Evolutionary conservation across 2,888 invertebrate genomes (phyloP).

Genomic region (Acanthosepion esculentum): DNA sequence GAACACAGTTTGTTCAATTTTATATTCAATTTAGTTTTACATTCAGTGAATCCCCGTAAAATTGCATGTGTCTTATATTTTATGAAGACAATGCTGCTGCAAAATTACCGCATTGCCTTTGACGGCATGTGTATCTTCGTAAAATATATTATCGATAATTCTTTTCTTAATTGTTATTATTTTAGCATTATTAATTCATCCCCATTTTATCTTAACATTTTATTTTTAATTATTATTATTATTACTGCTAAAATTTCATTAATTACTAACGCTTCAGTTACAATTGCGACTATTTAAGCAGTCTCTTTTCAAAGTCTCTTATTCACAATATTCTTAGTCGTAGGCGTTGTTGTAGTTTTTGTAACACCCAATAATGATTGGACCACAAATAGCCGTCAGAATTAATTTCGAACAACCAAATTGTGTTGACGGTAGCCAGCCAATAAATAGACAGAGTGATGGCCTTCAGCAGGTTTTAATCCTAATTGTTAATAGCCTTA

Average conservation of each 20-base stretch:
- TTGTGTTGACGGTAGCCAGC: not conserved
- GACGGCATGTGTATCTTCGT: too few species aligned
- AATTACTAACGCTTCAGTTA: not conserved
- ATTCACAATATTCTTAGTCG: not conserved
- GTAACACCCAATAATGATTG: not conserved
- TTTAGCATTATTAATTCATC: too few species aligned
- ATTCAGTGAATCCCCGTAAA: too few species aligned
- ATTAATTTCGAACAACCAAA: not conserved
- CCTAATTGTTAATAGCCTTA: conserved; percentile 33
- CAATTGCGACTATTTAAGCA: not conserved
- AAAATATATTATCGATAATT: too few species aligned
- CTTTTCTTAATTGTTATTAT: too few species aligned
- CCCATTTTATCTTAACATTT: too few species aligned
- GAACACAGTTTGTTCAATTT: too few species aligned
- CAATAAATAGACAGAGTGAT: not conserved
- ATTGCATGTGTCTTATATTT: too few species aligned
- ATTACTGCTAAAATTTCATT: not conserved
- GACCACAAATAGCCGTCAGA: not conserved
- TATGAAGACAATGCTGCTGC: too few species aligned
- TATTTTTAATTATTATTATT: not conserved
- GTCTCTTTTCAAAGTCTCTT: not conserved
- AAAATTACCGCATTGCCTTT: too few species aligned
- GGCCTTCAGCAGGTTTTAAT: not conserved
- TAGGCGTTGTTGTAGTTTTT: not conserved
- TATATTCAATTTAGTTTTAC: too few species aligned